Evolutionary conservation across 2,888 invertebrate species (phyloP).

Genomic region (Acrocyrtus sp.): DNA sequence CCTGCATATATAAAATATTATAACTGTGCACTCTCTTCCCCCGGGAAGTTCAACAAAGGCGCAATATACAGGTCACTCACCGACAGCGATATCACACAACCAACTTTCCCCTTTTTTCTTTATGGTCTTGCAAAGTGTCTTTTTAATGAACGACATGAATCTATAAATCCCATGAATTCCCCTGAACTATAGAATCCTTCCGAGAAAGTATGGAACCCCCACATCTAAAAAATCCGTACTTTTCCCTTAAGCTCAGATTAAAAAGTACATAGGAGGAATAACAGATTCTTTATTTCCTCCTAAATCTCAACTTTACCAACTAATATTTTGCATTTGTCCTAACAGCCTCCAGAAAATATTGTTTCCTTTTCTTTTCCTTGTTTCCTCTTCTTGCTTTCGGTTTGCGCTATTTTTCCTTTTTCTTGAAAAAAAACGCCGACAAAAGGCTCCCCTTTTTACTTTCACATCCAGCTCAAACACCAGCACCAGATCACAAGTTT

Average conservation of each 20-base stretch:
- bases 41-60: too few species aligned
- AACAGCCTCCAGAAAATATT: conserved; percentile 10
- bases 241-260: background rate
- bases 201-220: background rate
- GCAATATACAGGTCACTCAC: conserved; percentile 9
- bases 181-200: background rate
- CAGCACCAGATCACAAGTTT: too few species aligned
- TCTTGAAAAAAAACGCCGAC: background rate
- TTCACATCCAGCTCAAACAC: too few species aligned
- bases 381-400: too few species aligned
- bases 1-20: background rate
- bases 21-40: background rate
- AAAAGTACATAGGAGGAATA: background rate
- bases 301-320: background rate
- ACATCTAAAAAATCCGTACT: background rate
- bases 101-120: too few species aligned
- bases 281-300: background rate
- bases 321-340: conserved; percentile 35
- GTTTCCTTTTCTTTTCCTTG: conserved; percentile 14
- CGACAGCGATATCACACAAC: too few species aligned
- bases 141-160: conserved; percentile 17
- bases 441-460: background rate
- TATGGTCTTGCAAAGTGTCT: background rate
- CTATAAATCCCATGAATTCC: background rate
- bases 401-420: conserved; percentile 8